Evolutionary conservation across 2,888 invertebrate genomes (phyloP), one percentile per base, ranked within the genome.

Genomic region (Leptopterna dolabrata): DNA sequence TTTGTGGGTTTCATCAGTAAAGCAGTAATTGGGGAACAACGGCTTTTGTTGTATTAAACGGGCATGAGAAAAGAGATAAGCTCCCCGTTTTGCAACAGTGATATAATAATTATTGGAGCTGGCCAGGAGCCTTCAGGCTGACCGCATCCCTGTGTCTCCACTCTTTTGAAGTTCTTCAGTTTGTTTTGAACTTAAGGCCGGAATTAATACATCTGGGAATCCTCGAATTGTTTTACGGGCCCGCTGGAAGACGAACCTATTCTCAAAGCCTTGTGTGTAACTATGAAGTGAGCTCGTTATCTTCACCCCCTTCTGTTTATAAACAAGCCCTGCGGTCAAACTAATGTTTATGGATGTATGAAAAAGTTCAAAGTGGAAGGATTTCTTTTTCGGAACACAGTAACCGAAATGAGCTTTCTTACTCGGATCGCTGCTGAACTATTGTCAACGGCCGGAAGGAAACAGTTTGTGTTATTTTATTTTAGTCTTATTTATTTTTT

Each of bases 291-390:
- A 81, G 1, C 81, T 81, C 29, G 1, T 7, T 24, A 24, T 63
- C 63, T 24, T 24, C 30, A n/a, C 3, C 30, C 81, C 47, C 81
- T 55, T 30, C 30, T 81, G 81, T 81, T 81, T 81, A 55, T 81
- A 81, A 81, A 81, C 81, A 81, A 24, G 81, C 47, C 51, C 36
- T 81, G 81, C 45, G 81, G 81, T 81, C 47, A 51, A 81, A 81
- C 81, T 55, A 81, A 81, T 81, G 81, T 81, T 81, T 81, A 81
- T 81, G 51, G 55, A 81, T 55, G 81, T 81, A 81, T 51, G 51
- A 51, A 55, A 81, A 81, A 81, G 29, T 47, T 81, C 55, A 47
- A 81, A 81, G 55, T 45, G 55, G 19, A 27, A 63, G 63, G 63
- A 24, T 63, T 63, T 63, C 24, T 24, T 24, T 63, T 55, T 24